Conservation (phyloP, 2,888 invertebrate genomes). For the Glyphotaelius pellucidus region DNA sequence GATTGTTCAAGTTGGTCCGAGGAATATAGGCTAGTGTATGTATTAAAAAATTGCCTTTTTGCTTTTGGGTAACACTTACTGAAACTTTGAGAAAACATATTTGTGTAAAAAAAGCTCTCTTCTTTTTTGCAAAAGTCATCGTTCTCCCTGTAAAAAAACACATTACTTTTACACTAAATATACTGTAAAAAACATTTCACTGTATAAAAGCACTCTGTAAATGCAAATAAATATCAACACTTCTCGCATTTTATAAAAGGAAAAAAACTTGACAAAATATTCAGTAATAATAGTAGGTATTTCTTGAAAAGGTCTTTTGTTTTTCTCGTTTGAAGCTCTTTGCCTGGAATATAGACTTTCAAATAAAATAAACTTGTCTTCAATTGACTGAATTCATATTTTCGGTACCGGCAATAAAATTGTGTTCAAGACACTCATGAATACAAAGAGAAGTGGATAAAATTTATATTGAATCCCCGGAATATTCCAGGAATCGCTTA, state of each 20-base stretch:
- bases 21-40: too few species aligned
- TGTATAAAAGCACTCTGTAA: not conserved
- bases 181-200: not conserved
- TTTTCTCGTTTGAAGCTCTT: not conserved
- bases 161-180: not conserved
- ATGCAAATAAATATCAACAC: not conserved
- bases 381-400: not conserved
- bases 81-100: too few species aligned
- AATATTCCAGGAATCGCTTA: constrained; percentile 41
- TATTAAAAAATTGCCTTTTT: too few species aligned
- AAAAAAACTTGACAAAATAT: not conserved
- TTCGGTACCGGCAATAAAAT: constrained; percentile 24
- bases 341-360: not conserved
- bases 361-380: not conserved
- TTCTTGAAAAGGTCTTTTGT: not conserved
- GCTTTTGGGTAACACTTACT: too few species aligned
- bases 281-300: not conserved
- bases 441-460: constrained; percentile 33
- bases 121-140: not conserved
- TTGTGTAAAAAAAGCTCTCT: not conserved
- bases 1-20: too few species aligned
- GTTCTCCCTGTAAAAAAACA: not conserved
- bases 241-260: not conserved
- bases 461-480: constrained; percentile 40
- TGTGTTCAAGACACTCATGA: constrained; percentile 32